These are phyloP conservation scores for Antheraea mylitta DNA, from an alignment of 1,140 invertebrate species.

Conservation along the genomic window DNA sequence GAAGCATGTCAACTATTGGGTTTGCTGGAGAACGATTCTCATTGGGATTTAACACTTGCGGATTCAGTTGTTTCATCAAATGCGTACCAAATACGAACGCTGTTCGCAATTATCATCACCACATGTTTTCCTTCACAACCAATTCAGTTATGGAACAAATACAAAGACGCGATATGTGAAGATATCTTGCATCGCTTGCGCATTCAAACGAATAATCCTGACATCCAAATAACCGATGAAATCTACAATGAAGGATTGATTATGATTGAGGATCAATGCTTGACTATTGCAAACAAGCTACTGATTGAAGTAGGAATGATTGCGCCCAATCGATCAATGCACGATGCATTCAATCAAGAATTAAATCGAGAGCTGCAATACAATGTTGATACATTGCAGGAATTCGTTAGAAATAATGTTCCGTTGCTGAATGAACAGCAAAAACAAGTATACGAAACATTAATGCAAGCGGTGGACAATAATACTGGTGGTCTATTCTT, in stretches of 20 bases:
- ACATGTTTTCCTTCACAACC: constrained; percentile 56
- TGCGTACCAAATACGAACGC: constrained; percentile 45
- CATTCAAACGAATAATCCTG: constrained; percentile 32
- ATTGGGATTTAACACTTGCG: constrained; percentile 42
- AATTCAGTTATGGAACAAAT: constrained; percentile 60
- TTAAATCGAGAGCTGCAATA: constrained; percentile 49
- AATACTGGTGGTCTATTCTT: constrained; percentile 32
- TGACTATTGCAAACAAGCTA: constrained; percentile 23
- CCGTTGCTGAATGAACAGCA: constrained; percentile 44
- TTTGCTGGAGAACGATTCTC: constrained; percentile 40
- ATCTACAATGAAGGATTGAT: constrained; percentile 32
- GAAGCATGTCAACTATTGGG: constrained; percentile 46
- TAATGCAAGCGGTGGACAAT: constrained; percentile 37
- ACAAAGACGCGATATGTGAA: constrained; percentile 42
- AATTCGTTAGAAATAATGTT: constrained; percentile 41
- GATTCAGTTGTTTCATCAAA: constrained; percentile 40
- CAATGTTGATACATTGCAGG: constrained; percentile 33
- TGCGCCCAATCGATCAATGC: constrained; percentile 10
- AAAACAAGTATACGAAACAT: constrained; percentile 47
- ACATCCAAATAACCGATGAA: constrained; percentile 29
- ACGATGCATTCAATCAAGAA: constrained; percentile 27
- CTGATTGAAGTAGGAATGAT: constrained; percentile 51
- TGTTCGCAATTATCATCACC: constrained; percentile 59
- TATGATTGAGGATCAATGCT: constrained; percentile 35
- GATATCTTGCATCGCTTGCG: constrained; percentile 26